These are phyloP conservation scores for Aspiorhynchus laticeps DNA, from an alignment of 2,113 vertebrate genomes.

Conservation along the genomic window DNA sequence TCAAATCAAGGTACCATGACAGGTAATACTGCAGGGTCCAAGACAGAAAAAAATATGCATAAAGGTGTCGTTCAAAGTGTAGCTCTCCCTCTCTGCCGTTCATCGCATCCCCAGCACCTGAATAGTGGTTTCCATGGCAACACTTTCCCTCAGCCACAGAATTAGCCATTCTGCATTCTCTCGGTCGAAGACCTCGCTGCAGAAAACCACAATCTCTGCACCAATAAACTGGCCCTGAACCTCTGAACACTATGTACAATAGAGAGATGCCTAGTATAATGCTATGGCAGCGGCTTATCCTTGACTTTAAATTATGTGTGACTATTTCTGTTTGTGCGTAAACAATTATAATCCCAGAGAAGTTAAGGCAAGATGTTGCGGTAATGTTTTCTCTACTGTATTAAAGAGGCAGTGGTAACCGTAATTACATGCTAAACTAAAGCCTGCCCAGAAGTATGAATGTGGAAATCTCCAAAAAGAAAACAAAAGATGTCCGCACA, in stretches of 20 bases:
- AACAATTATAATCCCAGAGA: slow-evolving; percentile 32
- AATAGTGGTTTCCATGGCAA: slow-evolving; percentile 59
- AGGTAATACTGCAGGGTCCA: slow-evolving; percentile 10
- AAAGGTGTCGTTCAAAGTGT: slow-evolving; percentile 35
- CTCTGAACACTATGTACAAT: neutral
- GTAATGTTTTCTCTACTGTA: slow-evolving; percentile 39
- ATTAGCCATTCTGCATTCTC: slow-evolving; percentile 20
- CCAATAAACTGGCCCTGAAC: slow-evolving; percentile 18
- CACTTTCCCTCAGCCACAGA: slow-evolving; percentile 41
- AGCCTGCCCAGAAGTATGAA: slow-evolving; percentile 25
- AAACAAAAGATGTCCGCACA: neutral
- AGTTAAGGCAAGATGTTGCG: slow-evolving; percentile 36
- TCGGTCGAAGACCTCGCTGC: slow-evolving; percentile 4
- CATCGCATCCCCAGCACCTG: slow-evolving; percentile 47
- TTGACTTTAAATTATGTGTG: slow-evolving; percentile 43
- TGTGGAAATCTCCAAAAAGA: neutral
- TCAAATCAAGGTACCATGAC: neutral
- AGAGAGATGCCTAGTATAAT: neutral
- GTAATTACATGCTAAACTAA: slow-evolving; percentile 45
- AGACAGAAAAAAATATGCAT: slow-evolving; percentile 26
- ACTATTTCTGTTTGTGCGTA: slow-evolving; percentile 49
- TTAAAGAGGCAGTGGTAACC: slow-evolving; percentile 26
- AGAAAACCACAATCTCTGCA: slow-evolving; percentile 31
- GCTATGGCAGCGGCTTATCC: neutral
- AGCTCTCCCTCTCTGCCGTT: slow-evolving; percentile 20